A percentile compares a stretch with the other conserved stretches of the same genome.
Evolutionary conservation across 2,888 invertebrate species (phyloP).

Genomic region (Gastracanthus pulcherrimus): DNA sequence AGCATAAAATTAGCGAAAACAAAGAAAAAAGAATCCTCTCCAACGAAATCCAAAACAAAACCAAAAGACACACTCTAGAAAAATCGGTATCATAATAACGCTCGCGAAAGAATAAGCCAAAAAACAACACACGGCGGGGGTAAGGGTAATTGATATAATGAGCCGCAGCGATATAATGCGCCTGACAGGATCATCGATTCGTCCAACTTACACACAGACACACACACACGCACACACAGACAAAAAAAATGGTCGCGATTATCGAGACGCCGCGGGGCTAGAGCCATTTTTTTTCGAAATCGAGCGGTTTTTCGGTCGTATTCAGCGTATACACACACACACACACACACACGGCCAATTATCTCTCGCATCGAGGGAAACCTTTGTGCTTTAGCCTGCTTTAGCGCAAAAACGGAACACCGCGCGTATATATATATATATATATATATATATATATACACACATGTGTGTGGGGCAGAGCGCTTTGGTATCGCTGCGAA

Average conservation of each 20-base stretch:
- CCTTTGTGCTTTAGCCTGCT: too few species aligned
- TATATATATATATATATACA: not conserved
- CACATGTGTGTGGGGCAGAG: slow-evolving; percentile 23
- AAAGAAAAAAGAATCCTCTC: not conserved
- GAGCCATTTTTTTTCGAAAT: slow-evolving; percentile 72
- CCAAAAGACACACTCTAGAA: too few species aligned
- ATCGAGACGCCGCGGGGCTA: slow-evolving; percentile 31
- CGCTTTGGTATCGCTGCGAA: slow-evolving; percentile 69
- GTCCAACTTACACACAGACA: not conserved
- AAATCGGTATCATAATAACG: too few species aligned
- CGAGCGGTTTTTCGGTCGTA: slow-evolving; percentile 71
- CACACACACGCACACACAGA: not conserved
- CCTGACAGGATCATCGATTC: slow-evolving; percentile 52
- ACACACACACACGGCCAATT: too few species aligned
- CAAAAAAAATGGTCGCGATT: slow-evolving; percentile 46
- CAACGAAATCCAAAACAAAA: not conserved
- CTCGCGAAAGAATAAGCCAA: too few species aligned
- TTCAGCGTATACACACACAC: too few species aligned
- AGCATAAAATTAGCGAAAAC: too few species aligned
- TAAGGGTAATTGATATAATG: slow-evolving; percentile 55
- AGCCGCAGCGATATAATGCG: slow-evolving; percentile 41
- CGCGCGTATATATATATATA: not conserved
- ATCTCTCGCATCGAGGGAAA: slow-evolving; percentile 60
- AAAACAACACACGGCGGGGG: too few species aligned
- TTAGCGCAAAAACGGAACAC: too few species aligned